Percentiles rank a stretch among this genome's conserved stretches.
phyloP scores from a whole-genome alignment of 2,113 vertebrate species.

The Lanius collurio region DNA sequence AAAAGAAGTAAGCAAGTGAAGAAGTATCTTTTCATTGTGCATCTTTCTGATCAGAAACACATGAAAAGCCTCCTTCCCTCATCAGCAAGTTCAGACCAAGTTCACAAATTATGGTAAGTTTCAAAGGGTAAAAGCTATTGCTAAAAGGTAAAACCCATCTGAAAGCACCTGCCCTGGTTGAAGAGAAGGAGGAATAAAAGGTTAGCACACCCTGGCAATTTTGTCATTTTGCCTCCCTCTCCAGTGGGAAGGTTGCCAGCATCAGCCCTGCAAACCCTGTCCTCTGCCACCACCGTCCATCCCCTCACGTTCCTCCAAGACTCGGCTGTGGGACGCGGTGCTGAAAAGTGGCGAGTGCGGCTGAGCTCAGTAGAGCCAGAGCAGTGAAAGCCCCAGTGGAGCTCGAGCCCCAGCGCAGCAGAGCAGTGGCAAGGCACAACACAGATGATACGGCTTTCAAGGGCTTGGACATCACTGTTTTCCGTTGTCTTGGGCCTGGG shows the following conservation, averaged over 20 bases:
- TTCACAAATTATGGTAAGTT: background rate
- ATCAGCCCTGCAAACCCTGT: background rate
- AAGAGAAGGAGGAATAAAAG: background rate
- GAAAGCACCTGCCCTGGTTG: background rate
- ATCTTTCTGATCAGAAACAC: background rate
- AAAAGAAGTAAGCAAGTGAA: background rate
- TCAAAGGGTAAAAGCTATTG: background rate
- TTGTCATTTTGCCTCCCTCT: background rate
- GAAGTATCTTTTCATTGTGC: background rate
- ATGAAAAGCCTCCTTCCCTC: background rate
- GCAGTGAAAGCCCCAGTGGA: rapidly evolving
- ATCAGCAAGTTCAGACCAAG: background rate
- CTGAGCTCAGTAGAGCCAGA: background rate
- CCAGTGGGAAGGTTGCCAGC: background rate
- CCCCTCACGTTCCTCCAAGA: rapidly evolving
- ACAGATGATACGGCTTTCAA: rapidly evolving
- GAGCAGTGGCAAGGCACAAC: no score
- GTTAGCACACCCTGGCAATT: rapidly evolving
- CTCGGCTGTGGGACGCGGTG: rapidly evolving
- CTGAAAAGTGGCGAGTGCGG: rapidly evolving
- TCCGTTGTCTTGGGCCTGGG: background rate
- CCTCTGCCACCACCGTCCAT: no score
- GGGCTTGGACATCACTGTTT: rapidly evolving
- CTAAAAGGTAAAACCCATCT: background rate
- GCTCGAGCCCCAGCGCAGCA: rapidly evolving